Conservation (phyloP, 2,797 vertebrate genomes). For the Darevskia mixta region DNA sequence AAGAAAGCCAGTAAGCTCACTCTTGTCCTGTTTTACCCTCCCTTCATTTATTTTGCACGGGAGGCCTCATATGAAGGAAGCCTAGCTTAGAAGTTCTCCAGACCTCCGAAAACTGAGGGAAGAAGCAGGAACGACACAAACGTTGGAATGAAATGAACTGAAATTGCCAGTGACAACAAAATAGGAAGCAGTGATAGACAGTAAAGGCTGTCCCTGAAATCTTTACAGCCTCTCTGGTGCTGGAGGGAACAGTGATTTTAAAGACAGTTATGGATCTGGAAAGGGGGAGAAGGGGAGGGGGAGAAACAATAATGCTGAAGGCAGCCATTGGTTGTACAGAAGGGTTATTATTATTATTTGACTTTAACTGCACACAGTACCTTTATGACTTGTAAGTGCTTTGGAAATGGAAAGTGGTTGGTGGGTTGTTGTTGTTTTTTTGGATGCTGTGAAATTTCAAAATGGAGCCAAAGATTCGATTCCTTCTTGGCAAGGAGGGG, state of each 20-base stretch:
- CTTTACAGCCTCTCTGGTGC: constrained; percentile 54
- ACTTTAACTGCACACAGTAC: constrained; percentile 61
- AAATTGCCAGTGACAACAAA: constrained; percentile 72
- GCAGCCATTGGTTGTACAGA: constrained; percentile 55
- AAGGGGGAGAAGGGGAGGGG: neutral
- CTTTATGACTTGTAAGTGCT: constrained; percentile 57
- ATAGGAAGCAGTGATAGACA: constrained; percentile 50
- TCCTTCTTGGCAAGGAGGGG: constrained; percentile 20
- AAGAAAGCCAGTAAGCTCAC: neutral
- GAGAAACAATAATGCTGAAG: constrained; percentile 61
- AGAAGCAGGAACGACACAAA: constrained; percentile 56
- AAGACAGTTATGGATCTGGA: constrained; percentile 55
- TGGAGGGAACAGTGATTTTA: constrained; percentile 68
- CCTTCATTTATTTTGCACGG: neutral
- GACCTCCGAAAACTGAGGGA: constrained; percentile 43
- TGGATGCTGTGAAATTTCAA: constrained; percentile 54
- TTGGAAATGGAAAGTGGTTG: constrained; percentile 51
- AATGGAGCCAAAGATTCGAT: constrained; percentile 40
- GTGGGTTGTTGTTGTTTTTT: neutral
- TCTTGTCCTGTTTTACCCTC: neutral
- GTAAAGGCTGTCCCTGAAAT: constrained; percentile 66
- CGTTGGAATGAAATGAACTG: constrained; percentile 70
- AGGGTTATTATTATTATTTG: constrained; percentile 61
- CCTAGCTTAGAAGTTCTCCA: constrained; percentile 60
- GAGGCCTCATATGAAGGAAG: constrained; percentile 1